phyloP scores from a whole-genome alignment of 2,888 invertebrate species.

The Synergus japonicus region DNA sequence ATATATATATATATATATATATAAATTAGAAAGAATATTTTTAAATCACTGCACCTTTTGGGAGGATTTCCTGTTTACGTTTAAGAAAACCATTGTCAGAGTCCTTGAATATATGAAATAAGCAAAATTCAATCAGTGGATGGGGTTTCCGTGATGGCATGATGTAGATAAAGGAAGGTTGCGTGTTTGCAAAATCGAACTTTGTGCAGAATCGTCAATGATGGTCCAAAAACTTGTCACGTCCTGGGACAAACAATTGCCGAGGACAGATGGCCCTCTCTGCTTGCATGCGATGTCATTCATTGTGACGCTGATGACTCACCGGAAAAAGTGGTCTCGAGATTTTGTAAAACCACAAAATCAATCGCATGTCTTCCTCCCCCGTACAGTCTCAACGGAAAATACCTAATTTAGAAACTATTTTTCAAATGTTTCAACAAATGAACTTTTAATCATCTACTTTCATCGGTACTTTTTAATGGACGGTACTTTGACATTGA shows the following conservation, averaged over 20 bases:
- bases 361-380: slow-evolving; percentile 48
- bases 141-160: slow-evolving; percentile 29
- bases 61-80: slow-evolving; percentile 2
- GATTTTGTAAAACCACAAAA: slow-evolving; percentile 47
- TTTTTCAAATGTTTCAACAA: not conserved
- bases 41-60: not conserved
- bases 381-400: slow-evolving; percentile 50
- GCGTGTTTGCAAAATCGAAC: slow-evolving; percentile 52
- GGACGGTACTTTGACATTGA: too few relatives aligned
- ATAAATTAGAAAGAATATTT: not conserved
- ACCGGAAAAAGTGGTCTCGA: slow-evolving; percentile 63
- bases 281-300: slow-evolving; percentile 64
- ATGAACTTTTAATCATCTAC: not conserved
- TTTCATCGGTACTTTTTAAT: not conserved
- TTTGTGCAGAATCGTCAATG: slow-evolving; percentile 53
- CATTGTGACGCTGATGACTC: slow-evolving; percentile 58
- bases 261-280: slow-evolving; percentile 59
- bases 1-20: too few relatives aligned
- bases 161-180: slow-evolving; percentile 17
- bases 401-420: slow-evolving; percentile 38
- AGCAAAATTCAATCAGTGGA: slow-evolving; percentile 11
- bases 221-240: slow-evolving; percentile 65
- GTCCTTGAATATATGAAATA: not conserved
- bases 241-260: slow-evolving; percentile 63
- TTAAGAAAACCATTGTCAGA: not conserved